Base-by-base conservation (phyloP, 2,888 invertebrate species). In the Drosophila stalkeri region DNA sequence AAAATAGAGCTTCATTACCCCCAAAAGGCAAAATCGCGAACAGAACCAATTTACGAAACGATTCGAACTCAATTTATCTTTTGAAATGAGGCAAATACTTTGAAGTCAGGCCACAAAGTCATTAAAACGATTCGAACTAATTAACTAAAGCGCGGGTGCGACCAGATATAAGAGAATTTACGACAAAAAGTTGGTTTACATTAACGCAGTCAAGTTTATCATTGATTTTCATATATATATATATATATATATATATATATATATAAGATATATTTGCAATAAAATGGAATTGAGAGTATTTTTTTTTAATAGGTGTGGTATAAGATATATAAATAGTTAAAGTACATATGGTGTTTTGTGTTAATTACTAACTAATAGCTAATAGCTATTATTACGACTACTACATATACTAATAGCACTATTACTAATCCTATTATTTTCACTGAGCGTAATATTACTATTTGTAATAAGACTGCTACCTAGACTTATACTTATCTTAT, bases 71-170 rank as follows among this genome's bases (percentile, higher is more conserved):
- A 20, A 35, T 35, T 51, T 35, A 20, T 51, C 33, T 51, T 33
- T 3, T 14, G 2, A 35, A 51, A 18, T 18, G n/a, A 14, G 14
- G 18, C 16, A 35, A 18, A 51, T 35, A 39, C 54, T 54, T 54
- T 54, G n/a, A 39, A 54, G 39, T 54, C 54, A 54, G 54, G 37
- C 37, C 27, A n/a, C 23, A 39, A 54, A 54, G 37, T 54, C 23
- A 39, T 39, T 54, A 39, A 39, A 39, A n/a, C 37, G 23, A 54
- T 39, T 23, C 23, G 7, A 54, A 23, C 23, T 27, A 54, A 54
- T 54, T 39, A 54, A 35, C 23, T 54, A 54, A 54, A 39, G 54
- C 37, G 37, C 54, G 23, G 23, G 54, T 35, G 51, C 51, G 51
- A 51, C 51, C 37, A 23, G 39, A 54, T 39, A 55, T 11, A 3